These are phyloP conservation scores for Lineus longissimus DNA, from an alignment of 1,140 invertebrate species.

Conservation along the genomic window DNA sequence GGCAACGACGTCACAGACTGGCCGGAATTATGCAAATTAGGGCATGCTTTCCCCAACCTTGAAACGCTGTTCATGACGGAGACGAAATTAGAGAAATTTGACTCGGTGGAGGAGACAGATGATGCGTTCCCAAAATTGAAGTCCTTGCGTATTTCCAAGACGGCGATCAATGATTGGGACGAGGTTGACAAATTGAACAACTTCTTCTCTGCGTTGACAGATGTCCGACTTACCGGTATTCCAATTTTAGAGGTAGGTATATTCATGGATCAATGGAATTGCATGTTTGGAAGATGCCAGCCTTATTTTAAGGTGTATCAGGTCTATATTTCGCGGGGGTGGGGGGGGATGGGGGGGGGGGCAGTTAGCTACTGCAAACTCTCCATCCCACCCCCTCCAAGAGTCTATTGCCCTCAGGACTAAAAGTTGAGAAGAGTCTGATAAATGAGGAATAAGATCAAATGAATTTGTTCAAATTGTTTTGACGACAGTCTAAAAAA, in stretches of 20 bases:
- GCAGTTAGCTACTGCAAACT: too few species aligned
- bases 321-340: too few species aligned
- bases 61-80: constrained; percentile 81
- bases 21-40: constrained; percentile 77
- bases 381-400: too few species aligned
- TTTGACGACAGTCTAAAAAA: too few species aligned
- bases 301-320: too few species aligned
- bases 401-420: too few species aligned
- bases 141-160: constrained; percentile 80
- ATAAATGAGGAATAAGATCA: too few species aligned
- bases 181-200: constrained; percentile 78
- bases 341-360: too few species aligned
- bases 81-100: constrained; percentile 66
- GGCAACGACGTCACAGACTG: constrained; percentile 74
- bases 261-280: not conserved
- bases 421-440: too few species aligned
- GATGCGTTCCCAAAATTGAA: constrained; percentile 63
- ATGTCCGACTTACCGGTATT: constrained; percentile 69
- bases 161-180: constrained; percentile 76
- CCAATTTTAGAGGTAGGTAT: constrained; percentile 60
- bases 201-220: constrained; percentile 72
- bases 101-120: constrained; percentile 9
- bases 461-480: too few species aligned
- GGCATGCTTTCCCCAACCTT: constrained; percentile 71
- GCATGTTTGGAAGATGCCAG: too few species aligned